phyloP scores from a whole-genome alignment of 2,888 invertebrate species.

The Netelia melanura region DNA sequence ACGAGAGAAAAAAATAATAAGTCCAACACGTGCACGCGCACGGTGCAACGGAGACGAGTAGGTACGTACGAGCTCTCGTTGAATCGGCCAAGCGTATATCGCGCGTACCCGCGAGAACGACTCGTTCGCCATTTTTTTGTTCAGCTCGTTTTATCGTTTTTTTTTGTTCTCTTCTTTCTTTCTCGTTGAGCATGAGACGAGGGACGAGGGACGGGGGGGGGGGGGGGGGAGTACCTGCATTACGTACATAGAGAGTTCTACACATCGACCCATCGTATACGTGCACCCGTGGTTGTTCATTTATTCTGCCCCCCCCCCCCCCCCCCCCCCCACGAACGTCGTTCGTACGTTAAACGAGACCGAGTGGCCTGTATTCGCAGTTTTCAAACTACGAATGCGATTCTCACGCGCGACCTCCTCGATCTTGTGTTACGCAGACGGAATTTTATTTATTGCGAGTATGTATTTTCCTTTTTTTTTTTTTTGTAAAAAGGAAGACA shows the following conservation, averaged over 20 bases:
- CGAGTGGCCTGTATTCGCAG: conserved; percentile 46
- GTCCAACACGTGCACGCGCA: background rate
- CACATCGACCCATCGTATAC: background rate
- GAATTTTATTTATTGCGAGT: background rate
- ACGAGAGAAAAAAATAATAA: conserved; percentile 48
- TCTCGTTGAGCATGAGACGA: background rate
- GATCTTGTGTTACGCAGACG: background rate
- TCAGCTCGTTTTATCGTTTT: conserved; percentile 17
- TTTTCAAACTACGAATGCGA: conserved; percentile 22
- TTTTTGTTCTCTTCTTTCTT: conserved; percentile 4
- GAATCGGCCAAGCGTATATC: conserved; percentile 16
- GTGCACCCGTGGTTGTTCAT: background rate
- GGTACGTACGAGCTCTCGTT: conserved; percentile 6
- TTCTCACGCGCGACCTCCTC: conserved; percentile 6
- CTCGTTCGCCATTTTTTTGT: conserved; percentile 9
- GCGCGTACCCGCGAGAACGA: conserved; percentile 20
- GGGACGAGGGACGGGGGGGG: background rate
- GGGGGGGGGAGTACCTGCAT: background rate
- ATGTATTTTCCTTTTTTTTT: background rate
- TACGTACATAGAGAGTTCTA: background rate
- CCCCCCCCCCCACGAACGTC: background rate
- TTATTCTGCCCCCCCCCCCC: background rate
- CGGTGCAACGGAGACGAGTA: background rate
- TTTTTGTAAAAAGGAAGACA: background rate
- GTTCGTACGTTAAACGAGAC: background rate